phyloP scores from a whole-genome alignment of 2,888 invertebrate genomes.

The Crioceris asparagi region DNA sequence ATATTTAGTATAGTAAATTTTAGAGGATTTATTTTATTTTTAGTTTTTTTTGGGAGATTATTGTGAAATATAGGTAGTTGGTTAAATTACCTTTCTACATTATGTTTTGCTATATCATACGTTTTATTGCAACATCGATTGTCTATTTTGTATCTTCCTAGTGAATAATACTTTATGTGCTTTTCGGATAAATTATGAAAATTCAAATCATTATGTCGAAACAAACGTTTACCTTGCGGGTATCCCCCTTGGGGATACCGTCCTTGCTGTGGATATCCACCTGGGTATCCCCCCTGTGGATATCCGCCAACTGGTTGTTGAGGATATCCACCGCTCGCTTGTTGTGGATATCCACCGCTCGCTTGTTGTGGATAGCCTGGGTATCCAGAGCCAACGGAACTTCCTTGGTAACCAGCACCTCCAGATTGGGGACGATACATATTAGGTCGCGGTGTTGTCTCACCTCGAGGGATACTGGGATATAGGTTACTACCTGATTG shows the following conservation, averaged over 20 bases:
- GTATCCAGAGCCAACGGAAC: constrained; percentile 33
- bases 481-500: constrained; percentile 21
- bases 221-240: constrained; percentile 8
- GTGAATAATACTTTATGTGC: too few species aligned
- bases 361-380: constrained; percentile 19
- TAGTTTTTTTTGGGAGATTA: too few species aligned
- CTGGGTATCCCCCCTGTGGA: constrained; percentile 14
- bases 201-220: not conserved
- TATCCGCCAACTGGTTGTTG: constrained; percentile 19
- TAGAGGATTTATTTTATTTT: too few species aligned
- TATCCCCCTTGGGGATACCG: constrained; percentile 18
- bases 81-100: too few species aligned
- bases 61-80: too few species aligned
- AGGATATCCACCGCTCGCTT: constrained; percentile 22
- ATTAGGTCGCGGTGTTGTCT: constrained; percentile 31
- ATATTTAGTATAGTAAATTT: too few species aligned
- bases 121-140: too few species aligned
- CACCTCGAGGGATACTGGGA: constrained; percentile 28
- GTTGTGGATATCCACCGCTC: constrained; percentile 16
- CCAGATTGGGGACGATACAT: constrained; percentile 14
- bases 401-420: constrained; percentile 23
- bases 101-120: too few species aligned
- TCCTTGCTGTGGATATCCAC: constrained; percentile 20
- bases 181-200: too few species aligned
- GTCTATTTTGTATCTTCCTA: too few species aligned